Base-by-base conservation (phyloP, 2,113 vertebrate genomes). In the Picathartes gymnocephalus region DNA sequence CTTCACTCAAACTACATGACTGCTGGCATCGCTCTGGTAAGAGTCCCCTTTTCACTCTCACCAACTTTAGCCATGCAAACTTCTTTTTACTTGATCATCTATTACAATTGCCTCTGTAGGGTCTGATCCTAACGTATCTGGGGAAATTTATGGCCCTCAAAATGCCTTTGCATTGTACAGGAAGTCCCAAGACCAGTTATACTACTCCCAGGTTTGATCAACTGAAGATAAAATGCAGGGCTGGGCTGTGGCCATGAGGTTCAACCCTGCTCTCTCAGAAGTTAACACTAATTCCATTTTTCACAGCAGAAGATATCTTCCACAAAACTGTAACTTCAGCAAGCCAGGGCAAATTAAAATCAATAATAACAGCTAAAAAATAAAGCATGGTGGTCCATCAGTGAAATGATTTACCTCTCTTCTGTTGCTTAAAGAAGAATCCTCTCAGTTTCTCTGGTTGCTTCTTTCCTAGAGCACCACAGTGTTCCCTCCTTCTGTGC, bases 221-320 rank as follows among this genome's bases (percentile, higher is more conserved):
- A 68, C 24, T 9, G 25, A 85, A 48, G 50, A n/a, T 28, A 64
- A 72, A 78, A 68, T 1, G 0, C 8, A 17, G 0, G 0, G 31
- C 53, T 30, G 14, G 11, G 8, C 45, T 82, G 28, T 33, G 15
- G 23, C 22, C 13, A 11, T 57, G 45, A 40, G 12, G 24, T 44
- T 74, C n/a, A 86, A 16, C 3, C 9, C 33, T 4, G 0, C 15
- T 89, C 19, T 13, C 27, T 42, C 15, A n/a, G 19, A 85, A 85
- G 17, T 40, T n/a, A n/a, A 48, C 6, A 35, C 14, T 45, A 15
- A 40, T 81, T 81, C 15, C 19, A 40, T 10, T 42, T 85, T 68
- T 81, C 24, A 40, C 33, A 66, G 28, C 7, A 47, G 23, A 18
- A 47, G 16, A 3, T 17, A 33, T 6, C 10, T 68, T 60, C 30